A percentile compares a stretch with the other conserved stretches of the same genome.
Conservation (phyloP, 2,797 vertebrate species). For the Urophycis tenuis region DNA sequence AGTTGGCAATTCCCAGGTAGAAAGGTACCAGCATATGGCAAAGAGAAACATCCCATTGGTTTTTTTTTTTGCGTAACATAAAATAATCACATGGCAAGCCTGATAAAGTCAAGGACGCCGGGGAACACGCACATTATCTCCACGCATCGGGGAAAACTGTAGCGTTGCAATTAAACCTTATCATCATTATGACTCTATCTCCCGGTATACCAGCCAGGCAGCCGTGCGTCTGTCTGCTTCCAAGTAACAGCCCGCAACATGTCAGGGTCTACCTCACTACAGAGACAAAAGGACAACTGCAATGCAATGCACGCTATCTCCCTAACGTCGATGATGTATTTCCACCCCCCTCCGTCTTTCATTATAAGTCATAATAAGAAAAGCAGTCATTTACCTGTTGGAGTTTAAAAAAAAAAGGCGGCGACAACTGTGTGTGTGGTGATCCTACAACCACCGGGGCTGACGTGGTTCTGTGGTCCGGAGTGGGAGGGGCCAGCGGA, state of each 20-base stretch:
- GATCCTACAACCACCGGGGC: background rate
- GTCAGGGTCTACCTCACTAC: background rate
- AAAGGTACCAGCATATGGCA: background rate
- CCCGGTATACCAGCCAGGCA: background rate
- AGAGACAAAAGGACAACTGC: background rate
- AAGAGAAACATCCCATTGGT: background rate
- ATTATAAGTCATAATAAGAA: background rate
- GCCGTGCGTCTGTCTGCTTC: background rate
- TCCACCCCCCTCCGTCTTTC: background rate
- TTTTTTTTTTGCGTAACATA: background rate
- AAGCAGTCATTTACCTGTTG: background rate
- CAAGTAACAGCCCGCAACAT: background rate
- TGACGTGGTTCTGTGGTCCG: background rate
- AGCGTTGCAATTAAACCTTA: background rate
- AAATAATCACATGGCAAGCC: background rate
- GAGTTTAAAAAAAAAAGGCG: background rate
- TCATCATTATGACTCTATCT: background rate
- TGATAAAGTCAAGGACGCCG: background rate
- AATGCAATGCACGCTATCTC: background rate
- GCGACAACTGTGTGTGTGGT: background rate
- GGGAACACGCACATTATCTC: background rate
- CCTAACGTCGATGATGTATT: background rate
- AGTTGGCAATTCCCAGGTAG: background rate
- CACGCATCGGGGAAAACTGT: background rate
- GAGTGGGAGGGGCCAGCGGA: background rate